Conservation (phyloP, 2,888 invertebrate genomes). For the Ectropis crepuscularia region DNA sequence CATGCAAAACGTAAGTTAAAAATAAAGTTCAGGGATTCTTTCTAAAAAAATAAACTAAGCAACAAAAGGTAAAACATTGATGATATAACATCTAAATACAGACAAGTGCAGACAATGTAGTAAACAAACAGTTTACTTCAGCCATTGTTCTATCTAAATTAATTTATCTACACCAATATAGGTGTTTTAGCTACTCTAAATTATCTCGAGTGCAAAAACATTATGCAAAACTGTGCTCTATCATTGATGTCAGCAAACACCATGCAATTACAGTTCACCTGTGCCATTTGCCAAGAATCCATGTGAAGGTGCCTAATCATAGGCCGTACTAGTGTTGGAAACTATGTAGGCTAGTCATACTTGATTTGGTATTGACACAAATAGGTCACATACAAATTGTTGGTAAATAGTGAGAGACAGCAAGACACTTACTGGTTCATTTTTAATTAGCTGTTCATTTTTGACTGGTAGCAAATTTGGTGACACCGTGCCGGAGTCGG, state of each 20-base stretch:
- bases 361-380: slow-evolving; percentile 21
- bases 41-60: no score
- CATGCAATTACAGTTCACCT: slow-evolving; percentile 33
- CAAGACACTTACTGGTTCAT: neutral
- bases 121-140: slow-evolving; percentile 7
- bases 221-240: slow-evolving; percentile 24
- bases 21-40: no score
- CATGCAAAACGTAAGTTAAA: no score
- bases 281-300: slow-evolving; percentile 29
- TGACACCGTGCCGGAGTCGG: slow-evolving; percentile 83
- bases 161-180: slow-evolving; percentile 7
- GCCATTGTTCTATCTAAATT: neutral
- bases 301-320: slow-evolving; percentile 6
- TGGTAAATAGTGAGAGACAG: slow-evolving; percentile 23
- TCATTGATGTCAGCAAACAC: slow-evolving; percentile 27
- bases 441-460: slow-evolving; percentile 76
- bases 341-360: slow-evolving; percentile 25
- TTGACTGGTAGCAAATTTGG: slow-evolving; percentile 74
- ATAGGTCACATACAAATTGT: slow-evolving; percentile 34
- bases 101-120: slow-evolving; percentile 8
- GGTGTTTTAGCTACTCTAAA: slow-evolving; percentile 11
- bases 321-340: slow-evolving; percentile 21
- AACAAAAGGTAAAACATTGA: neutral
- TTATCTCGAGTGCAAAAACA: slow-evolving; percentile 15
- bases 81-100: neutral